Conservation (phyloP, 2,113 vertebrate genomes). For the Pomatorhinus ruficollis region DNA sequence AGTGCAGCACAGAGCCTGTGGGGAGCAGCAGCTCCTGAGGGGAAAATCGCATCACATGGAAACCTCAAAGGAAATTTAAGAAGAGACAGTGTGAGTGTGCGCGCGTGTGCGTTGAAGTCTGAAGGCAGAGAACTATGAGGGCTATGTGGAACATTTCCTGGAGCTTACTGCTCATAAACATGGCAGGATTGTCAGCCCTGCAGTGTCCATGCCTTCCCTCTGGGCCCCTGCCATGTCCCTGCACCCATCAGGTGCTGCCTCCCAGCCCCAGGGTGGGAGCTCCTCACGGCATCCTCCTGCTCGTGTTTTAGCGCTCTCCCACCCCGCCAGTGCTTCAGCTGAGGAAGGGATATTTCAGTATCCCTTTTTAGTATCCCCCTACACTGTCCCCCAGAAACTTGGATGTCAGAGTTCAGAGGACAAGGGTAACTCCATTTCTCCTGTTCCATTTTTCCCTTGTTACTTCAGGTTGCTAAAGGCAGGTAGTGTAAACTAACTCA, state of each 20-base stretch:
- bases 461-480: background rate
- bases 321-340: background rate
- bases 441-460: background rate
- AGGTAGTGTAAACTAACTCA: background rate
- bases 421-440: background rate
- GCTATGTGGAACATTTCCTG: slow-evolving; percentile 68
- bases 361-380: background rate
- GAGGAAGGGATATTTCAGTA: background rate
- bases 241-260: rapidly evolving
- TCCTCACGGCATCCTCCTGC: background rate
- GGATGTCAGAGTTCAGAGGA: background rate
- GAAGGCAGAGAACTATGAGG: slow-evolving; percentile 48
- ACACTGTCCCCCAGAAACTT: too few species aligned
- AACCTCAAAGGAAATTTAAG: slow-evolving; percentile 40
- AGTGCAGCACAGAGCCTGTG: background rate
- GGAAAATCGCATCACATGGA: background rate
- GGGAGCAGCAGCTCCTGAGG: background rate
- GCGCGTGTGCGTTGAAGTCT: background rate
- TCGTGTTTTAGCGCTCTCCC: rapidly evolving
- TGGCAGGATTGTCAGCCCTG: slow-evolving; percentile 24
- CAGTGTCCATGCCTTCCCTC: background rate
- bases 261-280: background rate
- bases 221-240: background rate
- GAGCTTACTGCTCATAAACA: slow-evolving; percentile 25
- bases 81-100: background rate